These are phyloP conservation scores for Azorinus chamasolen DNA, from an alignment of 2,888 invertebrate genomes.

Conservation along the genomic window DNA sequence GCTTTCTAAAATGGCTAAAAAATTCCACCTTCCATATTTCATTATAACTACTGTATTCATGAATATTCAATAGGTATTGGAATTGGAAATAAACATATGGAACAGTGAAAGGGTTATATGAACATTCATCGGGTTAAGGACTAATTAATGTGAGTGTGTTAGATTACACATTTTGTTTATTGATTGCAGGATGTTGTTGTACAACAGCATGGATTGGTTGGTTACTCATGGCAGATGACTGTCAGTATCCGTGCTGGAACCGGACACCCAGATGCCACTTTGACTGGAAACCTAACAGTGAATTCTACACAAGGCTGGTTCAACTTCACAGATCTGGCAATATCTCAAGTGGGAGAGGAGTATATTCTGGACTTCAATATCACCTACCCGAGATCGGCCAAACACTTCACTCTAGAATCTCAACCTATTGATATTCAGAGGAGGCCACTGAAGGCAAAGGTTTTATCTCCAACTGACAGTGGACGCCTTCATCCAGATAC, in stretches of 20 bases:
- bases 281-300: conserved; percentile 71
- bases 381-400: conserved; percentile 58
- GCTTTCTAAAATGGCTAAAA: no score
- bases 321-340: conserved; percentile 79
- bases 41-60: no score
- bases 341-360: conserved; percentile 75
- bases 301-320: conserved; percentile 78
- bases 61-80: no score
- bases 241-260: conserved; percentile 69
- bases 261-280: conserved; percentile 65
- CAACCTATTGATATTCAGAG: conserved; percentile 52
- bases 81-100: no score
- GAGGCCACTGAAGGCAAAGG: conserved; percentile 60
- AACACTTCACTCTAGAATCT: conserved; percentile 61
- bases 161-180: not conserved
- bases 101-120: not conserved
- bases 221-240: conserved; percentile 77
- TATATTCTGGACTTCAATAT: conserved; percentile 76
- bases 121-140: not conserved
- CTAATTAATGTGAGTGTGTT: not conserved
- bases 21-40: not conserved
- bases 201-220: not conserved
- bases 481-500: conserved; percentile 47
- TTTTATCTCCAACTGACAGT: conserved; percentile 44
- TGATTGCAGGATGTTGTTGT: not conserved